These are phyloP conservation scores for Malachius bipustulatus DNA, from an alignment of 2,888 invertebrate genomes.

Conservation along the genomic window DNA sequence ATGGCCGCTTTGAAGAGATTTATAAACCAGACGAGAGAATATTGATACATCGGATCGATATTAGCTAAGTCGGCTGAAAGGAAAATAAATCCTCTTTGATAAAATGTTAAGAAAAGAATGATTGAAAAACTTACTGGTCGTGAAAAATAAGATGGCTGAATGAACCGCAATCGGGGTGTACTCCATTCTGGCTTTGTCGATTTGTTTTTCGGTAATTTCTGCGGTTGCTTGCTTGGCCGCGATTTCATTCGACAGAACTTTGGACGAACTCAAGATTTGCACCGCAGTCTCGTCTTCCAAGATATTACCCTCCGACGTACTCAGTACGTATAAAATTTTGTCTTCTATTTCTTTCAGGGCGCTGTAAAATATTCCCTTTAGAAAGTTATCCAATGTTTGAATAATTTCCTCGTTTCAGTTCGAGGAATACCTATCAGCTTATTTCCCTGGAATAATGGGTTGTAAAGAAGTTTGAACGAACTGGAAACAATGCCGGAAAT, in stretches of 20 bases:
- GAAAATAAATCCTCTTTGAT: background rate
- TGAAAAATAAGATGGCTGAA: constrained; percentile 83
- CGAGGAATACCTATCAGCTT: too few species aligned
- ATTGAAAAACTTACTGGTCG: constrained; percentile 70
- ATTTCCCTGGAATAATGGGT: background rate
- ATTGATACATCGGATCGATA: constrained; percentile 97
- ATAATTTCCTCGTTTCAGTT: too few species aligned
- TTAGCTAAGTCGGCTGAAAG: constrained; percentile 67
- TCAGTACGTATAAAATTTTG: constrained; percentile 72
- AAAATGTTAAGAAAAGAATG: constrained; percentile 6
- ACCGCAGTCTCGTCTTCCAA: constrained; percentile 90
- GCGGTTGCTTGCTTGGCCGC: constrained; percentile 82
- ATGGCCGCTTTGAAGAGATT: constrained; percentile 76
- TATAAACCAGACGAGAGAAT: constrained; percentile 89
- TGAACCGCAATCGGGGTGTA: constrained; percentile 87
- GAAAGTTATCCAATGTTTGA: too few species aligned
- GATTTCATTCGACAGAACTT: constrained; percentile 81
- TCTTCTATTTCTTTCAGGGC: constrained; percentile 80
- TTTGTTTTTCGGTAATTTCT: constrained; percentile 79
- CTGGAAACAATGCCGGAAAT: too few species aligned
- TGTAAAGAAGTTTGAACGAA: background rate
- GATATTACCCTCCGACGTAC: constrained; percentile 62
- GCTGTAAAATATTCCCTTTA: too few species aligned
- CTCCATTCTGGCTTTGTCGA: constrained; percentile 70
- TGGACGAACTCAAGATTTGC: constrained; percentile 77